phyloP scores from a whole-genome alignment of 1,140 invertebrate species.

The Temnothorax curvispinosus region DNA sequence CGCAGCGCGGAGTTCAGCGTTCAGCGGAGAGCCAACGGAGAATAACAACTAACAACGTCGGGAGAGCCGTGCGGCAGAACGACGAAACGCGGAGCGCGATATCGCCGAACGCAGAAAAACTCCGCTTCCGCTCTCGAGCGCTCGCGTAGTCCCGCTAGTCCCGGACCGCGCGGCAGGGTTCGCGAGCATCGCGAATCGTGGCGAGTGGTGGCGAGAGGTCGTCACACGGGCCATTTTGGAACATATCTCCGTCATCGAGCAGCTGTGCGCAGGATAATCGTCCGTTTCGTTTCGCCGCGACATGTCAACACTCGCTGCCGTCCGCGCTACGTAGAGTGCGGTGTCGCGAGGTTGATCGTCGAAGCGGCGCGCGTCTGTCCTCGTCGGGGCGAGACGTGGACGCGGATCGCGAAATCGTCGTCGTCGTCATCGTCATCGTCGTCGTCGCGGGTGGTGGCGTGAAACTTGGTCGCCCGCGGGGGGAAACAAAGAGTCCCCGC shows the following conservation, averaged over 20 bases:
- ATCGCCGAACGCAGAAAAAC: too few relatives aligned
- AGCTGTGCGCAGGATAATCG: constrained; percentile 81
- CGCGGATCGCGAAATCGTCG: not conserved
- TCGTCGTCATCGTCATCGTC: not conserved
- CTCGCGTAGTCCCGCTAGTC: constrained; percentile 45
- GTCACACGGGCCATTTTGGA: constrained; percentile 81
- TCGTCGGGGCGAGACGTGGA: not conserved
- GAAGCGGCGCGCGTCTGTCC: not conserved
- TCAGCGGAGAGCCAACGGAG: too few relatives aligned
- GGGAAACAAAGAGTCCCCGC: constrained; percentile 78
- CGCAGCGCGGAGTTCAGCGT: too few relatives aligned
- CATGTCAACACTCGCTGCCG: constrained; percentile 79
- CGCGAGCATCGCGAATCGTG: not conserved
- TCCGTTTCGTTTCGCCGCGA: constrained; percentile 73
- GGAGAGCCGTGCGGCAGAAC: too few relatives aligned
- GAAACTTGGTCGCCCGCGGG: constrained; percentile 13
- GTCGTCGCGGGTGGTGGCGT: not conserved
- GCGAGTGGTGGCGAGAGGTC: too few relatives aligned
- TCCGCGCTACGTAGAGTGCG: constrained; percentile 36
- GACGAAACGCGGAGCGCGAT: too few relatives aligned
- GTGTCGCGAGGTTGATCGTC: not conserved
- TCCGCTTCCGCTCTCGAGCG: not conserved
- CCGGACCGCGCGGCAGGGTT: constrained; percentile 18
- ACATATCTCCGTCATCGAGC: constrained; percentile 76
- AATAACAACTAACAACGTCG: too few relatives aligned